A percentile compares a stretch with the other conserved stretches of the same genome.
Evolutionary conservation across 2,888 invertebrate genomes (phyloP).

Genomic region (Xestia rhomboidea): DNA sequence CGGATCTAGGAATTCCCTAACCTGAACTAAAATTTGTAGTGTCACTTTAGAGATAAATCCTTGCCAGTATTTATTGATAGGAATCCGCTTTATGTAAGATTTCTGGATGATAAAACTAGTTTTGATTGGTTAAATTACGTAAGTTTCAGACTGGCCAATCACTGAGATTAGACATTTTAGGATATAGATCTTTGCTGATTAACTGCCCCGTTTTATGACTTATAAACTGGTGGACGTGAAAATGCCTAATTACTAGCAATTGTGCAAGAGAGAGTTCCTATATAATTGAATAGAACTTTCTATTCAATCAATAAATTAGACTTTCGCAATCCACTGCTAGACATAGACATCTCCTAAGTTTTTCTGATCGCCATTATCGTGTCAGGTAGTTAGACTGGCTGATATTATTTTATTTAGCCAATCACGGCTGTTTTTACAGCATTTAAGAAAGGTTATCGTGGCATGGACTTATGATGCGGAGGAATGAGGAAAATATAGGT

Average conservation of each 20-base stretch:
- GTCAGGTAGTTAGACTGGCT: not conserved
- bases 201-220: slow-evolving; percentile 34
- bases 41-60: slow-evolving; percentile 33
- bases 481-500: no score
- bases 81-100: slow-evolving; percentile 43
- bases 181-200: slow-evolving; percentile 34
- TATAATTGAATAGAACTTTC: slow-evolving; percentile 5
- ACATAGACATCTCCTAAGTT: not conserved
- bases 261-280: not conserved
- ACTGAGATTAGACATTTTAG: slow-evolving; percentile 17
- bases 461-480: no score
- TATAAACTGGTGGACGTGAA: slow-evolving; percentile 36
- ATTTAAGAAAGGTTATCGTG: not conserved
- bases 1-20: slow-evolving; percentile 7
- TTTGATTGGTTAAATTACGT: slow-evolving; percentile 41
- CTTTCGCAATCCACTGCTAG: not conserved
- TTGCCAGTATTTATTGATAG: slow-evolving; percentile 22
- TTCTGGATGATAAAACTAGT: slow-evolving; percentile 43
- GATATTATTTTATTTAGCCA: not conserved
- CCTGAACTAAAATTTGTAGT: slow-evolving; percentile 3
- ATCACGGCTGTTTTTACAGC: not conserved
- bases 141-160: slow-evolving; percentile 23
- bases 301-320: not conserved
- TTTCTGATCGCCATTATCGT: not conserved
- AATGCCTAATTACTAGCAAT: slow-evolving; percentile 11